phyloP scores from a whole-genome alignment of 2,113 vertebrate genomes.

The Setophaga petechia region DNA sequence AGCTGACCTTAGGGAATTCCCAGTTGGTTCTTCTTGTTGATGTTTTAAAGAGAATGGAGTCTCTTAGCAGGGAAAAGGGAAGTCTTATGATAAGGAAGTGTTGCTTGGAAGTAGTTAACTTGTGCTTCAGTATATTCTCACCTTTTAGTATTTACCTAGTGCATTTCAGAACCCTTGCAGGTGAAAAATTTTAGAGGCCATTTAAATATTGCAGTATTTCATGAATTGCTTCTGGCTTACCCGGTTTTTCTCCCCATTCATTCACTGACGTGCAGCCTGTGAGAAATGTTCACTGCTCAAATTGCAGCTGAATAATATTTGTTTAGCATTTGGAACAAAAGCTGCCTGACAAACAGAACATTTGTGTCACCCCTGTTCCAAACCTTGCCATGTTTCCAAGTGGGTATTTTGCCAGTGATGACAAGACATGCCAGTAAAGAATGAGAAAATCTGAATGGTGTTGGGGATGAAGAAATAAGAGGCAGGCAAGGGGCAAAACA shows the following conservation, averaged over 20 bases:
- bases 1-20: conserved; percentile 81
- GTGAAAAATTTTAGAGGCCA: conserved; percentile 13
- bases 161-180: background rate
- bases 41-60: conserved; percentile 74
- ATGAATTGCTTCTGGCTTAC: background rate
- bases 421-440: background rate
- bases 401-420: background rate
- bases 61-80: conserved; percentile 62
- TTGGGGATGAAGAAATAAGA: background rate
- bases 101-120: conserved; percentile 24
- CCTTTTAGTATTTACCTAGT: conserved; percentile 14
- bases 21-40: conserved; percentile 75
- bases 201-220: conserved; percentile 51
- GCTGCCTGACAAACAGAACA: background rate
- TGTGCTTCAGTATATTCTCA: conserved; percentile 1
- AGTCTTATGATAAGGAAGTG: conserved; percentile 32
- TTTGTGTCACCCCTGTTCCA: background rate
- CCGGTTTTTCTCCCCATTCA: background rate
- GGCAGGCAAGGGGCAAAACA: background rate
- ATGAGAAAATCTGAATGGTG: background rate
- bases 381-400: background rate
- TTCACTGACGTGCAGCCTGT: background rate
- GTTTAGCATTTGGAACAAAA: conserved; percentile 46
- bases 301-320: conserved; percentile 22
- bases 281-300: background rate